Conservation (phyloP, 2,888 invertebrate genomes). For the Leuctra nigra region DNA sequence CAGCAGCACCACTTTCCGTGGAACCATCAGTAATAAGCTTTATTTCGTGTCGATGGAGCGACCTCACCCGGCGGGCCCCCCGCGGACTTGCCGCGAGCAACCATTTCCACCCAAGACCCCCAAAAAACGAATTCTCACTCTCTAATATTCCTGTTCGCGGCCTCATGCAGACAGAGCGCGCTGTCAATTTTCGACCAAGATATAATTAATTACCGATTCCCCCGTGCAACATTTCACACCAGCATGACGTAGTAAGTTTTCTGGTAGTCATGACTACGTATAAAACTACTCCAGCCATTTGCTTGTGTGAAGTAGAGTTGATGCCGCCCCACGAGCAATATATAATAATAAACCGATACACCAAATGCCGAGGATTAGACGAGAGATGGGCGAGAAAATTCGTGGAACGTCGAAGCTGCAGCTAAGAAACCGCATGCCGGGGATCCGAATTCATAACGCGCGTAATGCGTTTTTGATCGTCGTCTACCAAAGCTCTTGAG, state of each 20-base stretch:
- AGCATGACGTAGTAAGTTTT: constrained; percentile 22
- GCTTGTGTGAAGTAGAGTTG: not conserved
- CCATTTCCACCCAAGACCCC: not conserved
- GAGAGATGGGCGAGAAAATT: constrained; percentile 3
- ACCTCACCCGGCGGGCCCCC: no score
- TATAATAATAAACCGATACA: not conserved
- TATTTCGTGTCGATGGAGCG: no score
- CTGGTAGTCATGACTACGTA: constrained; percentile 20
- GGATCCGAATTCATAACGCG: not conserved
- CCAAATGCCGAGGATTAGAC: not conserved
- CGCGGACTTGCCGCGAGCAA: not conserved
- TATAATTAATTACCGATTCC: constrained; percentile 23
- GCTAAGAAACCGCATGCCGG: not conserved
- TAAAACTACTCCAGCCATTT: constrained; percentile 13
- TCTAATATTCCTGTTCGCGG: not conserved
- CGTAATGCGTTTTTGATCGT: constrained; percentile 17
- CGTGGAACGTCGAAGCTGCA: no score
- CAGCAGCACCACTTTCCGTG: not conserved
- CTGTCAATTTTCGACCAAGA: constrained; percentile 11
- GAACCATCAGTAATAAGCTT: not conserved
- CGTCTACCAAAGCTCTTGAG: constrained; percentile 1
- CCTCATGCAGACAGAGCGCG: constrained; percentile 19
- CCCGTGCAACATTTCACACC: not conserved
- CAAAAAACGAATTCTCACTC: not conserved
- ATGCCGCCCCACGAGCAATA: not conserved